Evolutionary conservation across 2,113 vertebrate genomes (phyloP).

Genomic region (Motacilla alba): DNA sequence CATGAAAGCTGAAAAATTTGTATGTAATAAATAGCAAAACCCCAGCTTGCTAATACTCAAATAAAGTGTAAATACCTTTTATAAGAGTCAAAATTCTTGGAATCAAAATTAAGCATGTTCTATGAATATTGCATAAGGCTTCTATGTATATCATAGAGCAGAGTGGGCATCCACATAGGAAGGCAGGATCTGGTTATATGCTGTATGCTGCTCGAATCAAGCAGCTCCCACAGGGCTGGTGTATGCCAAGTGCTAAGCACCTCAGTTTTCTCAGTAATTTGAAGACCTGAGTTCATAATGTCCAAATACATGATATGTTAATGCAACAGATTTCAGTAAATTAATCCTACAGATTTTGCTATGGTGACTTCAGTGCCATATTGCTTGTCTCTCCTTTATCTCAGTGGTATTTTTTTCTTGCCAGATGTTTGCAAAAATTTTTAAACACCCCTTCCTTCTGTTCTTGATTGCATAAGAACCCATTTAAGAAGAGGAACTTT

Average conservation of each 20-base stretch:
- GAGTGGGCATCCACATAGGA: background rate
- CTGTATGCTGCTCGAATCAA: background rate
- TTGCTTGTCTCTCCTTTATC: background rate
- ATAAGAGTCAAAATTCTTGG: background rate
- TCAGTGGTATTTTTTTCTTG: background rate
- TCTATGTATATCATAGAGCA: background rate
- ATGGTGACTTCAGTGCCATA: background rate
- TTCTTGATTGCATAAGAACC: background rate
- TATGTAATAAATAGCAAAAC: background rate
- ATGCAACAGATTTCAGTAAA: background rate
- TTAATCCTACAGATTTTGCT: background rate
- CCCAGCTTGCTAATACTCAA: background rate
- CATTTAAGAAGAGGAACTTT: background rate
- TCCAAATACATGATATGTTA: background rate
- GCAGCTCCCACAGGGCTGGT: background rate
- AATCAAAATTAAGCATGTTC: background rate
- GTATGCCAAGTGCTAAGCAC: background rate
- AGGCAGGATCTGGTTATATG: background rate
- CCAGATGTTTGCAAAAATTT: background rate
- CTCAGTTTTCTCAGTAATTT: background rate
- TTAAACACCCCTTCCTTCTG: background rate
- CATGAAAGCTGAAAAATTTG: background rate
- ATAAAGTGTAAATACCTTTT: background rate
- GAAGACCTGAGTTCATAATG: background rate
- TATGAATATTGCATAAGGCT: conserved; percentile 7